Evolutionary conservation across 1,140 invertebrate genomes (phyloP).

Genomic region (Stenopsyche tienmushanensis): DNA sequence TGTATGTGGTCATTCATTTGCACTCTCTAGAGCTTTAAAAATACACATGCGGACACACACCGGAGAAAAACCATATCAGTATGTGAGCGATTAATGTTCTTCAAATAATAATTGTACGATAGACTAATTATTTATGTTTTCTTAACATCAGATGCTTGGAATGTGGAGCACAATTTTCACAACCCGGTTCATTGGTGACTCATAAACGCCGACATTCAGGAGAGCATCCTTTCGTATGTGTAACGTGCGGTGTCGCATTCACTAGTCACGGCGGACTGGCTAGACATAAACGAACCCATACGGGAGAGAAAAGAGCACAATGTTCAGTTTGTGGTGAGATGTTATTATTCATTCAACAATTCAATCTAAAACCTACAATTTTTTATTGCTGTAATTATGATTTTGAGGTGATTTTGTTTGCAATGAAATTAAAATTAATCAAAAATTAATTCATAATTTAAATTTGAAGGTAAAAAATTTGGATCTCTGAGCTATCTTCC

Average conservation of each 20-base stretch:
- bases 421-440: background rate
- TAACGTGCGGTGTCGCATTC: conserved; percentile 62
- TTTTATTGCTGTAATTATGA: background rate
- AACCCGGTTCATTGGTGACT: conserved; percentile 60
- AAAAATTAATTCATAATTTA: background rate
- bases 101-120: conserved; percentile 51
- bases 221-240: conserved; percentile 69
- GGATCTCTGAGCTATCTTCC: conserved; percentile 30
- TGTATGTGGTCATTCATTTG: conserved; percentile 45
- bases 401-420: background rate
- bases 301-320: conserved; percentile 45
- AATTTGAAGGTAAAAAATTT: conserved; percentile 36
- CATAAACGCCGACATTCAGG: conserved; percentile 66
- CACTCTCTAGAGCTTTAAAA: conserved; percentile 43
- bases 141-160: conserved; percentile 50
- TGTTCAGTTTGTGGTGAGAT: conserved; percentile 36
- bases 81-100: conserved; percentile 40
- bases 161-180: conserved; percentile 50
- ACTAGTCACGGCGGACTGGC: conserved; percentile 56
- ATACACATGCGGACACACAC: conserved; percentile 51
- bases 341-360: background rate
- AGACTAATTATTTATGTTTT: conserved; percentile 53
- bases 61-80: conserved; percentile 53
- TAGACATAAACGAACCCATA: conserved; percentile 58
- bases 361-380: background rate